phyloP scores from a whole-genome alignment of 2,888 invertebrate species.

The Melanophora roralis region DNA sequence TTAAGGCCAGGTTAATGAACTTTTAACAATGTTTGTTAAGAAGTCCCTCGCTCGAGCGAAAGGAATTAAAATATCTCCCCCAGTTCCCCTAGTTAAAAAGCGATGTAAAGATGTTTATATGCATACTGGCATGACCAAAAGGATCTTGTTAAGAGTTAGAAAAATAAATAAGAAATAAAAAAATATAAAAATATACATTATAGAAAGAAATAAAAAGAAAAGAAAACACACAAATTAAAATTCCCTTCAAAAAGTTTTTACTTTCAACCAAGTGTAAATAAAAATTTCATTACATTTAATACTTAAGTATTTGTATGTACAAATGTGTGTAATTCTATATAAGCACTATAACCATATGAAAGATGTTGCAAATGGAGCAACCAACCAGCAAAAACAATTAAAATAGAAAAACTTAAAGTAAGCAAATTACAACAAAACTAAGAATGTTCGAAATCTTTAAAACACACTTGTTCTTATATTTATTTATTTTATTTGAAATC shows the following conservation, averaged over 20 bases:
- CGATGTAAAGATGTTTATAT: neutral
- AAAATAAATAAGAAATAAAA: conserved; percentile 22
- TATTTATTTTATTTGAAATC: neutral
- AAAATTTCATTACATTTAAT: conserved; percentile 31
- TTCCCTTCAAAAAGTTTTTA: conserved; percentile 41
- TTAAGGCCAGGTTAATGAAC: conserved; percentile 48
- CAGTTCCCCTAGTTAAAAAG: conserved; percentile 30
- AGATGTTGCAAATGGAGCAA: conserved; percentile 35
- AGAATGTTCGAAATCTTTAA: conserved; percentile 38
- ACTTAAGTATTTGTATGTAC: neutral
- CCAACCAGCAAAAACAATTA: neutral
- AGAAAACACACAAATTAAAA: conserved; percentile 39
- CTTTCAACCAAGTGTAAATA: conserved; percentile 48
- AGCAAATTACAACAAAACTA: conserved; percentile 10
- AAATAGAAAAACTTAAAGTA: neutral
- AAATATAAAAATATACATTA: conserved; percentile 9
- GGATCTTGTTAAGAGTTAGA: conserved; percentile 29
- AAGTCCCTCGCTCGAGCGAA: neutral
- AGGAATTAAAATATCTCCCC: conserved; percentile 10
- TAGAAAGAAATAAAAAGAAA: neutral
- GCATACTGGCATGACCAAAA: conserved; percentile 25
- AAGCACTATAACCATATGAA: neutral
- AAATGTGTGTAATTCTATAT: neutral
- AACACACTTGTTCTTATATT: conserved; percentile 24
- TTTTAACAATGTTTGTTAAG: conserved; percentile 9